phyloP scores from a whole-genome alignment of 2,113 vertebrate genomes.

The Paratilapia polleni region DNA sequence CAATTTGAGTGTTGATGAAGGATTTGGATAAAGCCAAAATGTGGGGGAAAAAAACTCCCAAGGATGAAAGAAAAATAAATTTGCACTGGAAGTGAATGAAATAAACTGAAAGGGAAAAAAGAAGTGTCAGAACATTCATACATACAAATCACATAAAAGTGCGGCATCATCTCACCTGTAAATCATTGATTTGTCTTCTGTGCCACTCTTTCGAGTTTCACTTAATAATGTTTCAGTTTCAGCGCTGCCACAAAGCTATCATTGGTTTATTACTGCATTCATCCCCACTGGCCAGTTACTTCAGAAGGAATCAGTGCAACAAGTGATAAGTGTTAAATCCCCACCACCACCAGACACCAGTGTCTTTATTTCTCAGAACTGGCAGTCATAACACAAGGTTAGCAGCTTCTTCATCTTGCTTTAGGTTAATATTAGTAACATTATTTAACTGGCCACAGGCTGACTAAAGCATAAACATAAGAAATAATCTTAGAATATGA shows the following conservation, averaged over 20 bases:
- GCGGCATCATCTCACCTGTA: background rate
- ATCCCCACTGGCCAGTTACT: no score
- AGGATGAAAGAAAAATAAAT: no score
- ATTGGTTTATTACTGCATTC: background rate
- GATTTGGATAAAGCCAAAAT: no score
- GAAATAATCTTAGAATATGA: background rate
- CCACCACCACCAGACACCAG: no score
- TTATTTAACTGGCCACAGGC: background rate
- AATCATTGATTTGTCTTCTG: no score
- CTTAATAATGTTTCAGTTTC: fast-evolving
- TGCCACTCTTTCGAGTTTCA: background rate
- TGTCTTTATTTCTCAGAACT: no score
- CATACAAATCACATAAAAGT: background rate
- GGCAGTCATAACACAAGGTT: background rate
- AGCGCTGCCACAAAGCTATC: background rate
- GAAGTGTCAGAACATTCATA: background rate
- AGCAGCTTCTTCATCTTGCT: background rate
- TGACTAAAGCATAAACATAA: background rate
- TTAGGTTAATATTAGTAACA: background rate
- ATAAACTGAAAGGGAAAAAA: background rate
- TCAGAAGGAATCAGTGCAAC: no score
- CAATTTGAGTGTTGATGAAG: no score
- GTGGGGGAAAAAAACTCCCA: no score
- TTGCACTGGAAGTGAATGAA: background rate
- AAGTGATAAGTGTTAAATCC: no score